Conservation (phyloP, 2,797 vertebrate species). For the Enteromius unitaeniatus region DNA sequence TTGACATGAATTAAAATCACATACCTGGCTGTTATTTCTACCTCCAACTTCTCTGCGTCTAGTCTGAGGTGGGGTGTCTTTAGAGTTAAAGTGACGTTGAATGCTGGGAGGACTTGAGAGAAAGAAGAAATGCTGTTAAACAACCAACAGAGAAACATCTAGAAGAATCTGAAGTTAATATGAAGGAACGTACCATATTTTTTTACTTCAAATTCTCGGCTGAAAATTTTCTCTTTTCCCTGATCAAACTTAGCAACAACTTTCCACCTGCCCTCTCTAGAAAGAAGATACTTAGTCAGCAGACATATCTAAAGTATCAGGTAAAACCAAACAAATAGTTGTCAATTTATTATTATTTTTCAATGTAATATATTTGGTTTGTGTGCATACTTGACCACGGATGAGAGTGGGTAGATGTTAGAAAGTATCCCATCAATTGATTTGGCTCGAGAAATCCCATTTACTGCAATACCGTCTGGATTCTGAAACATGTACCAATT, state of each 20-base stretch:
- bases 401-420: constrained; percentile 65
- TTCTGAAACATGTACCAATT: constrained; percentile 64
- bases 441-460: constrained; percentile 56
- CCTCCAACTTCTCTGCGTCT: constrained; percentile 68
- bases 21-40: constrained; percentile 69
- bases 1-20: no score
- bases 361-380: background rate
- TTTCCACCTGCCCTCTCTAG: constrained; percentile 77
- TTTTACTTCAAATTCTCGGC: constrained; percentile 75
- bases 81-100: constrained; percentile 77
- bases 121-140: background rate
- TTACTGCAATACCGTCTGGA: constrained; percentile 72
- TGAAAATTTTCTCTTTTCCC: constrained; percentile 74
- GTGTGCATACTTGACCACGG: constrained; percentile 69
- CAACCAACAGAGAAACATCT: background rate
- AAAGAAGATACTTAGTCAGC: background rate
- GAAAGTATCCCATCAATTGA: constrained; percentile 59
- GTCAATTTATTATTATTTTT: background rate
- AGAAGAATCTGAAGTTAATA: background rate
- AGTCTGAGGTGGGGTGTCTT: constrained; percentile 69
- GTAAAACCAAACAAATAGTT: no score
- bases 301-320: background rate
- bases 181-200: constrained; percentile 73
- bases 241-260: constrained; percentile 75
- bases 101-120: constrained; percentile 77